phyloP scores from a whole-genome alignment of 2,113 vertebrate genomes.

The Rana temporaria region DNA sequence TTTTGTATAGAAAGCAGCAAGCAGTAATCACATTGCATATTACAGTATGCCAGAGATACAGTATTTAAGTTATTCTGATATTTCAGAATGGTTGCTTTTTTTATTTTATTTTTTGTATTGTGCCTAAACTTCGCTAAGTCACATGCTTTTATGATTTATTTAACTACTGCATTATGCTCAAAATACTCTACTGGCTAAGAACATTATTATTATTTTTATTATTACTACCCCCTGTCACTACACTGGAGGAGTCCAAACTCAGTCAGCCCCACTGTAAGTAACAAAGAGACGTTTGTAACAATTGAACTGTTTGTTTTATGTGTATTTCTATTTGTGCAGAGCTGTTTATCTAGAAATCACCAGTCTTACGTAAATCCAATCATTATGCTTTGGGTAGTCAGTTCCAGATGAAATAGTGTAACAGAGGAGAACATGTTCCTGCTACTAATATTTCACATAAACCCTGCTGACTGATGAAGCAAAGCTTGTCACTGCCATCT shows the following conservation, averaged over 20 bases:
- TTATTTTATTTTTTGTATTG: neutral
- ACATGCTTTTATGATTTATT: too few relatives aligned
- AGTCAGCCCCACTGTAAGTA: too few relatives aligned
- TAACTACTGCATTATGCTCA: too few relatives aligned
- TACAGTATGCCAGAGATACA: neutral
- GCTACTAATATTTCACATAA: neutral
- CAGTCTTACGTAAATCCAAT: too few relatives aligned
- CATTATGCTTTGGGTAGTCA: neutral
- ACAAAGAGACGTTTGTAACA: too few relatives aligned
- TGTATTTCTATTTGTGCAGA: too few relatives aligned
- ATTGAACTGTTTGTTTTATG: too few relatives aligned
- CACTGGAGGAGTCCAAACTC: too few relatives aligned
- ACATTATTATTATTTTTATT: too few relatives aligned
- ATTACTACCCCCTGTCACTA: too few relatives aligned
- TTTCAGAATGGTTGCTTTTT: neutral
- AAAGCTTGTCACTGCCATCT: neutral
- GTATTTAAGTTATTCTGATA: neutral
- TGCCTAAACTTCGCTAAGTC: neutral
- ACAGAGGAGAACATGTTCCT: neutral
- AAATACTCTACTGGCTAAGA: too few relatives aligned
- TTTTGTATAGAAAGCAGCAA: conserved; percentile 21
- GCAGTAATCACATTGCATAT: conserved; percentile 10
- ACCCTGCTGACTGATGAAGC: conserved; percentile 16
- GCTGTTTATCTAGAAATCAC: too few relatives aligned
- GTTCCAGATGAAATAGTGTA: neutral